These are phyloP conservation scores for Tholera decimalis DNA, from an alignment of 2,888 invertebrate genomes.

Conservation along the genomic window DNA sequence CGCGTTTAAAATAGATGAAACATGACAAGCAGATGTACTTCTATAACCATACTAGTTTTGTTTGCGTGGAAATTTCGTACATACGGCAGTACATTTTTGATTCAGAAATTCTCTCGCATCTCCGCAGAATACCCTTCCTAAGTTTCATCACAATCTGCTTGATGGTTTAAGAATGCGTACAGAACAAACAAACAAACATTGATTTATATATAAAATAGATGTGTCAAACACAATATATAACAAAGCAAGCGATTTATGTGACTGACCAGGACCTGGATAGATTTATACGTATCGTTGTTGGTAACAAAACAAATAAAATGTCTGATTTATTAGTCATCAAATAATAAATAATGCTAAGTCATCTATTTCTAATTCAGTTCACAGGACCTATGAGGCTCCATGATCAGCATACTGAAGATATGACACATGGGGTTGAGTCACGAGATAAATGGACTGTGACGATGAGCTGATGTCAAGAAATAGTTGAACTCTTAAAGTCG, in stretches of 20 bases:
- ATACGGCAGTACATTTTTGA: too few species aligned
- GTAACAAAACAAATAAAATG: constrained; percentile 18
- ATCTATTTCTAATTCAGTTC: constrained; percentile 13
- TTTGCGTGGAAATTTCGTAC: too few species aligned
- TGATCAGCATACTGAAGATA: constrained; percentile 35
- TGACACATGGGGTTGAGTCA: constrained; percentile 73
- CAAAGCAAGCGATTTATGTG: constrained; percentile 6
- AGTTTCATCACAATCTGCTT: too few species aligned
- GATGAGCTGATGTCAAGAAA: background rate
- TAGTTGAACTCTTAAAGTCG: background rate
- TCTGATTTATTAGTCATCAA: constrained; percentile 37
- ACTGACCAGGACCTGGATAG: background rate
- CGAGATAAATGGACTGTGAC: constrained; percentile 58
- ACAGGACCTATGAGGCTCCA: constrained; percentile 8
- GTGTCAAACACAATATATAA: constrained; percentile 1
- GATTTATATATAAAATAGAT: background rate
- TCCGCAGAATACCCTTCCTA: too few species aligned
- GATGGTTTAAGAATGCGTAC: too few species aligned
- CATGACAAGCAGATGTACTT: too few species aligned
- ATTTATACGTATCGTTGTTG: constrained; percentile 3
- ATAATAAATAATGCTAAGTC: constrained; percentile 30
- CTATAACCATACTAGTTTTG: too few species aligned
- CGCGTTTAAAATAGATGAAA: too few species aligned
- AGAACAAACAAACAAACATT: too few species aligned
- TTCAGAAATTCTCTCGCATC: too few species aligned